phyloP scores from a whole-genome alignment of 2,888 invertebrate species.

The Leptinotarsa rubiginosa region DNA sequence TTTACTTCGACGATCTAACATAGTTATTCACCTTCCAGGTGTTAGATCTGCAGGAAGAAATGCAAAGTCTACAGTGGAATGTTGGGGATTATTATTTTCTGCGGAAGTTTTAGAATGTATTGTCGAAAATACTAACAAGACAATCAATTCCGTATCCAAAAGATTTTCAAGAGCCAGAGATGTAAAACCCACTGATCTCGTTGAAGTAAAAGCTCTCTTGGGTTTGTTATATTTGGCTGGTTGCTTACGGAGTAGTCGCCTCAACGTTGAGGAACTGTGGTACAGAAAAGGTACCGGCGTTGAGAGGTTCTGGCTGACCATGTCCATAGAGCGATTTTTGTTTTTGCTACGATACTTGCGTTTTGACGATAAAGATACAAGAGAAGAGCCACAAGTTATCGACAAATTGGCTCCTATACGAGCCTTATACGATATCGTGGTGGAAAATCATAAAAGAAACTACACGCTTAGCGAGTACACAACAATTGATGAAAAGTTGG shows the following conservation, averaged over 20 bases:
- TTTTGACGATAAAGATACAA: no score
- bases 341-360: no score
- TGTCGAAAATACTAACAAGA: no score
- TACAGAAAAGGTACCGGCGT: no score
- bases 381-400: not conserved
- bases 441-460: not conserved
- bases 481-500: not conserved
- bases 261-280: no score
- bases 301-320: no score
- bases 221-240: no score
- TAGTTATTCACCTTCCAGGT: slow-evolving; percentile 1
- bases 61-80: not conserved
- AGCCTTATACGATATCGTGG: slow-evolving; percentile 1
- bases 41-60: not conserved
- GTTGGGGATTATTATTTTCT: not conserved
- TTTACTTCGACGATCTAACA: not conserved
- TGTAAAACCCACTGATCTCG: not conserved
- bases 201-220: no score
- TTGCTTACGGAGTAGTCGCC: no score
- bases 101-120: not conserved
- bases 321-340: no score
- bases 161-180: not conserved
- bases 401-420: not conserved
- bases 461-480: no score
- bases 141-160: no score